Evolutionary conservation across 2,113 vertebrate genomes (phyloP).

Genomic region (Lampris incognitus): DNA sequence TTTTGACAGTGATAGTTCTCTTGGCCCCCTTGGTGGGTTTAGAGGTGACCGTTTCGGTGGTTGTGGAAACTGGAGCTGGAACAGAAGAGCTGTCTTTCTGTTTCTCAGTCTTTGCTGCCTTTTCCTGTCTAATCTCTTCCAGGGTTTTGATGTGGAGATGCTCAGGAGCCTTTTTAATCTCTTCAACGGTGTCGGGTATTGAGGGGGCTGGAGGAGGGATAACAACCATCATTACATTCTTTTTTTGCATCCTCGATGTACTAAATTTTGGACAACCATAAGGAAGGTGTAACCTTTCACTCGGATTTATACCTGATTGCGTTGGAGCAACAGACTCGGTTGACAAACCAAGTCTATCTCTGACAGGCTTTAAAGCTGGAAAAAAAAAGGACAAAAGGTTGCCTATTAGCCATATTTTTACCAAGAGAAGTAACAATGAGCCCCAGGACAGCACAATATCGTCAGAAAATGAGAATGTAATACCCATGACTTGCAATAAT

Average conservation of each 20-base stretch:
- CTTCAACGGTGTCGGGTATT: conserved; percentile 64
- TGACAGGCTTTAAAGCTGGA: conserved; percentile 82
- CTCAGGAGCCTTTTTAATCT: conserved; percentile 65
- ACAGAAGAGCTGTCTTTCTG: conserved; percentile 1
- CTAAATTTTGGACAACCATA: not conserved
- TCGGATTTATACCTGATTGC: conserved; percentile 74
- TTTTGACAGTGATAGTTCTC: conserved; percentile 49
- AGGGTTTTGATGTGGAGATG: conserved; percentile 92
- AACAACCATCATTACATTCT: not conserved
- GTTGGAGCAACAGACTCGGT: conserved; percentile 51
- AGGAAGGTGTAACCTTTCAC: not conserved
- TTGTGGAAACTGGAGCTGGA: not conserved
- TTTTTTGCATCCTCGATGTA: not conserved
- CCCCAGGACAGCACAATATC: not conserved
- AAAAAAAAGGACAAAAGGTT: not conserved
- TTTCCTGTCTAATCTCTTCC: conserved; percentile 93
- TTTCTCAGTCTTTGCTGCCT: conserved; percentile 79
- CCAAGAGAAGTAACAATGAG: not conserved
- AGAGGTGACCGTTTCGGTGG: conserved; percentile 36
- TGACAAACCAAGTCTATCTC: conserved; percentile 85
- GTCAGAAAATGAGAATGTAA: no score
- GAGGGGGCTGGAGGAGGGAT: not conserved
- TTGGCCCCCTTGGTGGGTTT: conserved; percentile 55
- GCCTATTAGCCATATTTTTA: not conserved
- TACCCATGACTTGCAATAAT: no score